Percentiles rank a stretch among this genome's conserved stretches.
phyloP scores from a whole-genome alignment of 2,888 invertebrate species.

The Caenorhabditis afra region DNA sequence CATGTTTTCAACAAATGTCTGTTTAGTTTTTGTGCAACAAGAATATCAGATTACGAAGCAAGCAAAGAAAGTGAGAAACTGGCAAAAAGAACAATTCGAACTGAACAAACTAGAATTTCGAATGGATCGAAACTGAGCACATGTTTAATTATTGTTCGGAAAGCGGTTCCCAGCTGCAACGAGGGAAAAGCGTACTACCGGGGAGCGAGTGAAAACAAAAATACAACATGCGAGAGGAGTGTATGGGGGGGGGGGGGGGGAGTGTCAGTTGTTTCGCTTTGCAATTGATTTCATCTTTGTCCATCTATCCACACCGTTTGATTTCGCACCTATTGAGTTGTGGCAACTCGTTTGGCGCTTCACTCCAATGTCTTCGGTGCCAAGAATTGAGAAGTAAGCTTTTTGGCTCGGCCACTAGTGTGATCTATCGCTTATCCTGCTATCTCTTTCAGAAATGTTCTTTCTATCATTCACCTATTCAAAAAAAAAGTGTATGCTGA shows the following conservation, averaged over 20 bases:
- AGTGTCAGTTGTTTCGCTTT: constrained; percentile 51
- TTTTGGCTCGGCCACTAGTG: too few relatives aligned
- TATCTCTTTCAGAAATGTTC: too few relatives aligned
- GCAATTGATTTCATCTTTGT: constrained; percentile 57
- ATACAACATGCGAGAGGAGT: constrained; percentile 28
- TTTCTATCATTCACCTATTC: too few relatives aligned
- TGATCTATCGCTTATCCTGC: too few relatives aligned
- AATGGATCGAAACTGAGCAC: neutral
- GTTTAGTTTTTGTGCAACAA: constrained; percentile 5
- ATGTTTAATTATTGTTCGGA: neutral
- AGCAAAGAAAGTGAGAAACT: neutral
- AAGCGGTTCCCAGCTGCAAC: neutral
- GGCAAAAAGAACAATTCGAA: neutral
- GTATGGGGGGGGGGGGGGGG: constrained; percentile 25
- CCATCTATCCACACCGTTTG: constrained; percentile 47
- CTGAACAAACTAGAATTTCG: neutral
- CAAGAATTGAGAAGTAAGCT: too few relatives aligned
- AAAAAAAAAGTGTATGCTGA: too few relatives aligned
- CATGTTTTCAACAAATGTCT: constrained; percentile 45
- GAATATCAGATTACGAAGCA: constrained; percentile 37
- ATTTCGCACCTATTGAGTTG: constrained; percentile 49
- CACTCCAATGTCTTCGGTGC: too few relatives aligned
- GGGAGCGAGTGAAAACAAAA: constrained; percentile 48
- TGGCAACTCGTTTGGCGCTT: too few relatives aligned
- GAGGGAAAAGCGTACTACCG: constrained; percentile 40